A percentile compares a stretch with the other conserved stretches of the same genome.
Conservation (phyloP, 2,113 vertebrate genomes). For the Gobius niger region DNA sequence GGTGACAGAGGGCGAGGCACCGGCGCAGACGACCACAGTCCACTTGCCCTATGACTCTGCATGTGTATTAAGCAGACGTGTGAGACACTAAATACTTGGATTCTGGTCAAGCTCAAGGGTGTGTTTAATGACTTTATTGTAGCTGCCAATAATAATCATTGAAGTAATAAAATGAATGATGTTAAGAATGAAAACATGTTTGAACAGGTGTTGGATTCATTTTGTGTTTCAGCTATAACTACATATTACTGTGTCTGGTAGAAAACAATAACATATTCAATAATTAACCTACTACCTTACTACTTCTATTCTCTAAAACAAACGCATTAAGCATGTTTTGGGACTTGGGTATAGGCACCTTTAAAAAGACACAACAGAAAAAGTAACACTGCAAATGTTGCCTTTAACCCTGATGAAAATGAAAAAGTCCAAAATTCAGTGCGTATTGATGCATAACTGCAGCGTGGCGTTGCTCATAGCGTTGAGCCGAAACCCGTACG, state of each 20-base stretch:
- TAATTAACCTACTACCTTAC: too few relatives aligned
- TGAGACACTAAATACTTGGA: neutral
- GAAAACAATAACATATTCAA: too few relatives aligned
- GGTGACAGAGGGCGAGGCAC: slow-evolving; percentile 18
- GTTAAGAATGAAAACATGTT: neutral
- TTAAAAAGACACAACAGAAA: neutral
- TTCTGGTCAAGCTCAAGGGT: neutral
- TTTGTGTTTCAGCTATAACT: too few relatives aligned
- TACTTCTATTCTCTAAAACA: too few relatives aligned
- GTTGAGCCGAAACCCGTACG: slow-evolving; percentile 27
- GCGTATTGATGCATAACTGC: neutral
- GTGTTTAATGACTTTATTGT: neutral
- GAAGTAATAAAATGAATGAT: neutral
- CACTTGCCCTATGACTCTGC: neutral
- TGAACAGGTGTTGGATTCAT: neutral
- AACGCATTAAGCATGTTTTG: too few relatives aligned
- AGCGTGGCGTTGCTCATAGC: neutral
- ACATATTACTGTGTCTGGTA: too few relatives aligned
- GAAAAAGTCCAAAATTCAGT: neutral
- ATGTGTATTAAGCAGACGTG: neutral
- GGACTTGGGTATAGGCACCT: too few relatives aligned
- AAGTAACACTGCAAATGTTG: neutral
- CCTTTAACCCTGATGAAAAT: neutral
- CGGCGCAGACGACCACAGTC: neutral
- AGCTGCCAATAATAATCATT: neutral